A percentile compares a stretch with the other conserved stretches of the same genome.
phyloP scores from a whole-genome alignment of 2,888 invertebrate genomes.

The Cyaniris semiargus region DNA sequence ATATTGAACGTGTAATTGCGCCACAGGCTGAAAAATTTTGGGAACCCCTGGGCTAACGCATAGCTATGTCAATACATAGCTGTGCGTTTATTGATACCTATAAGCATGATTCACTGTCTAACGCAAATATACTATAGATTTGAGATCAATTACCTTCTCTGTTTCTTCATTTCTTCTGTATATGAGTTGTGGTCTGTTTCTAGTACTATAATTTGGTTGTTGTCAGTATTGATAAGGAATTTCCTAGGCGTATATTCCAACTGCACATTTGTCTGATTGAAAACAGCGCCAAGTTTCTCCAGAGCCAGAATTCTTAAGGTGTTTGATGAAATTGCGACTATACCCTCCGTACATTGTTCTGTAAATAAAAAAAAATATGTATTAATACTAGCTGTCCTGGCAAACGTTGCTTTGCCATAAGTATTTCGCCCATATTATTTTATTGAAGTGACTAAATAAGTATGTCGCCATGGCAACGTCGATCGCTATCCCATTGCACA shows the following conservation, averaged over 20 bases:
- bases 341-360: slow-evolving; percentile 99
- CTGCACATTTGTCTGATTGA: slow-evolving; percentile 96
- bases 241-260: slow-evolving; percentile 97
- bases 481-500: too few relatives aligned
- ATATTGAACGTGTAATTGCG: too few relatives aligned
- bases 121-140: neutral
- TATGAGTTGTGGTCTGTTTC: slow-evolving; percentile 99
- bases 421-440: too few relatives aligned
- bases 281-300: slow-evolving; percentile 98
- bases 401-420: too few relatives aligned
- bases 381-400: too few relatives aligned
- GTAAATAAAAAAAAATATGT: slow-evolving; percentile 47
- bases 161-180: slow-evolving; percentile 97
- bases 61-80: too few relatives aligned
- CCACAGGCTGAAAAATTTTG: too few relatives aligned
- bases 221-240: slow-evolving; percentile 95
- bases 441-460: too few relatives aligned
- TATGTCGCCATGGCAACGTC: too few relatives aligned
- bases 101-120: neutral
- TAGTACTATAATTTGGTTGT: slow-evolving; percentile 92
- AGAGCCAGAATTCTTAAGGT: slow-evolving; percentile 97
- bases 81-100: too few relatives aligned
- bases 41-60: too few relatives aligned
- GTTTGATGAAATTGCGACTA: slow-evolving; percentile 99
- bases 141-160: slow-evolving; percentile 78